Evolutionary conservation across 2,888 invertebrate species (phyloP), one percentile per base, ranked within the genome.

Genomic region (Leptinotarsa tumamoca): DNA sequence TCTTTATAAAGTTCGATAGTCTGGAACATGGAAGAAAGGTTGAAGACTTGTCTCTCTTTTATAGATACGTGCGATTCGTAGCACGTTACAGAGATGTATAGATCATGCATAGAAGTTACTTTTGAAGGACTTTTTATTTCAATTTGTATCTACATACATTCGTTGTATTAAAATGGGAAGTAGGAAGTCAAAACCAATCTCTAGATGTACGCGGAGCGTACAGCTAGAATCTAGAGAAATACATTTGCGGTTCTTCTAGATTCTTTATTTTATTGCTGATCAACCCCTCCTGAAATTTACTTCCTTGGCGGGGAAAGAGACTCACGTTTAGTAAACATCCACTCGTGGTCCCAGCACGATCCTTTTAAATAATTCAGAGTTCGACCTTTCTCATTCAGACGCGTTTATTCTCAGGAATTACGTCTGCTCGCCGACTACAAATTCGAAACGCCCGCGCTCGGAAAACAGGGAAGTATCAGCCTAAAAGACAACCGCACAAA

Each of bases 351-450:
- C 58, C 21, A 14, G 21, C 23, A n/a, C 2, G 58, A 14, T 58
- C 21, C 58, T 58, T 58, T 58, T 58, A 58, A 58, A 58, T 58
- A 58, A 58, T 58, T 58, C 58, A 58, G 14, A 58, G 58, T 21
- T 58, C 58, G 58, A 21, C 21, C 58, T 58, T 18, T 58, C 13
- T 18, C n/a, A n/a, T 13, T 18, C 18, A n/a, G 10, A 5, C 23
- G 18, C 18, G 18, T 58, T 58, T 18, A 58, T 58, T 21, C 14
- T 0, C 18, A 18, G n/a, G 58, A 58, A 21, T 58, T 58, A 58
- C 23, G n/a, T 58, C 18, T n/a, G 21, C 21, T 58, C 58, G 58
- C 18, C 58, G n/a, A n/a, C 58, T 58, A 18, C 58, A 58, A 58
- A 58, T 58, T 58, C 21, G 52, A 52, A 52, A 52, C 13, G 21